A percentile compares a stretch with the other conserved stretches of the same genome.
Conservation (phyloP, 2,113 vertebrate genomes). For the Dipodomys stephensi region DNA sequence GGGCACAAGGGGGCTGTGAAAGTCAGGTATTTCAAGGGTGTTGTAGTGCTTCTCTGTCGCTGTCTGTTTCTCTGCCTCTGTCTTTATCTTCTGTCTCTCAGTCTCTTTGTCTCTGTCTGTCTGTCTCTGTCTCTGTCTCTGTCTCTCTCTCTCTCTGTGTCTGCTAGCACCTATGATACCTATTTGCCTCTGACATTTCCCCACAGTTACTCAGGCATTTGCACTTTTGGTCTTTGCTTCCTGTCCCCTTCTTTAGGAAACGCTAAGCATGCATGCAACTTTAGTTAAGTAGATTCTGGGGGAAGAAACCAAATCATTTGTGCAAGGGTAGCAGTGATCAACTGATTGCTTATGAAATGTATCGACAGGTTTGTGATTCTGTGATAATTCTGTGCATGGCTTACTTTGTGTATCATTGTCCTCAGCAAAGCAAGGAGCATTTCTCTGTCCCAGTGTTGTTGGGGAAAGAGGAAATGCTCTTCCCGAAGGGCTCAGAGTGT, state of each 20-base stretch:
- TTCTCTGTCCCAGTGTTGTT: accelerated
- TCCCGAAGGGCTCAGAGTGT: neutral
- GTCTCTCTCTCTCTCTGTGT: too few species aligned
- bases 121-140: too few species aligned
- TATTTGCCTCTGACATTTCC: accelerated
- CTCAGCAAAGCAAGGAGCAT: too few species aligned
- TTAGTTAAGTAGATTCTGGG: neutral
- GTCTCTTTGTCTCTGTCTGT: too few species aligned
- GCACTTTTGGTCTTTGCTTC: neutral
- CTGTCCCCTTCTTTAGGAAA: neutral
- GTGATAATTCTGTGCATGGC: neutral
- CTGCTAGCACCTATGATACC: accelerated
- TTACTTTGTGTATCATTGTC: neutral
- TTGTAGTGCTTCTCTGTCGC: too few species aligned
- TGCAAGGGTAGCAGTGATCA: too few species aligned
- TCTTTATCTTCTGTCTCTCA: too few species aligned
- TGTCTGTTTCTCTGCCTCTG: too few species aligned
- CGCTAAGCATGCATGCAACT: neutral
- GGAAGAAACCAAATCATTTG: neutral
- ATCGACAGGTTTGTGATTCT: accelerated
- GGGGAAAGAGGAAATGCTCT: accelerated
- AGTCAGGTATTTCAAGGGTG: too few species aligned
- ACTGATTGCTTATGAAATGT: neutral
- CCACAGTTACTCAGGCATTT: too few species aligned
- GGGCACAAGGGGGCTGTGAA: too few species aligned